Percentiles rank a stretch among this genome's conserved stretches.
Conservation (phyloP, 2,113 vertebrate species). For the Calidris pugnax region DNA sequence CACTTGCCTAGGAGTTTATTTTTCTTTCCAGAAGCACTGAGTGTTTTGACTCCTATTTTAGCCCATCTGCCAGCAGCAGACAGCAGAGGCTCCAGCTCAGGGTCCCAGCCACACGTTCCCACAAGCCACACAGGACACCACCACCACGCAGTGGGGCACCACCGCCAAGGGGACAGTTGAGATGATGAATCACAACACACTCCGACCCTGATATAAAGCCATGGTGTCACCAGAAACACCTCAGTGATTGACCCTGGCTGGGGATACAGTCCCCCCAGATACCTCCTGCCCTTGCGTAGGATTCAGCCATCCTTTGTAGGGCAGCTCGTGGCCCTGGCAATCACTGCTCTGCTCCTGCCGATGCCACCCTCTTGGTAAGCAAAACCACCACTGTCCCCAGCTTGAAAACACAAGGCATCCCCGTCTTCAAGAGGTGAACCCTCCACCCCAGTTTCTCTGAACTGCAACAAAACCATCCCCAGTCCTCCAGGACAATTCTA, state of each 20-base stretch:
- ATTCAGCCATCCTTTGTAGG: not conserved
- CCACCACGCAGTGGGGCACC: fast-evolving
- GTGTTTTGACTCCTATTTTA: not conserved
- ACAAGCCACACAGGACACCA: fast-evolving
- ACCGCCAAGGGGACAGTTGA: not conserved
- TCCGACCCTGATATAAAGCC: fast-evolving
- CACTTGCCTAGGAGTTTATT: not conserved
- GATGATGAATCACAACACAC: not conserved
- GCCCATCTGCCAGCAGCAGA: not conserved
- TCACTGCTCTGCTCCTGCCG: not conserved
- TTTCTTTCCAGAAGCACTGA: not conserved
- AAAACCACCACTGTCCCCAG: not conserved
- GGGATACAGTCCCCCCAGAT: not conserved
- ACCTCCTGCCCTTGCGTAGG: not conserved
- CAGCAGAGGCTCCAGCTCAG: not conserved
- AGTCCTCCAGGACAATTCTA: not conserved
- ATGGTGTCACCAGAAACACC: not conserved
- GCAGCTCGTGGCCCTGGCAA: not conserved
- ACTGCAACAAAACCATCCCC: not conserved
- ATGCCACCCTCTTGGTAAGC: not conserved
- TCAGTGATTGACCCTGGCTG: not conserved
- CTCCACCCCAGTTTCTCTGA: not conserved
- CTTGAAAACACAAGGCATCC: not conserved
- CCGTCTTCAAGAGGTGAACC: not conserved
- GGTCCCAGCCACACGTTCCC: fast-evolving